Evolutionary conservation across 1,140 invertebrate species (phyloP).

Genomic region (Eueides isabella): DNA sequence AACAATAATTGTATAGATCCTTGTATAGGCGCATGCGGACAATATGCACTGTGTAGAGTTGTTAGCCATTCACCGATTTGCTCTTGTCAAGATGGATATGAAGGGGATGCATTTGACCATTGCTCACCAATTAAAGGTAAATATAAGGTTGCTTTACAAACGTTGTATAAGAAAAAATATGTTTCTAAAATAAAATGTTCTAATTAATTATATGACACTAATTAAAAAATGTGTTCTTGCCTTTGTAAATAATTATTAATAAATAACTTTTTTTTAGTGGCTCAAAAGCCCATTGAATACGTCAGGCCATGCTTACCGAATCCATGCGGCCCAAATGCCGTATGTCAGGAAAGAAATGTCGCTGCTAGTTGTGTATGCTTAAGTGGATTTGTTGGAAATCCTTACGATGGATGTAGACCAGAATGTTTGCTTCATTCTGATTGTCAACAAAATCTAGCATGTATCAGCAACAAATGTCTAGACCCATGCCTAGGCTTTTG

Average conservation of each 20-base stretch:
- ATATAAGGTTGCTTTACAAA: neutral
- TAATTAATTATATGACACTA: neutral
- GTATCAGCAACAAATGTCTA: constrained; percentile 88
- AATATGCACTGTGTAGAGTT: constrained; percentile 87
- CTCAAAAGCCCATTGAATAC: constrained; percentile 51
- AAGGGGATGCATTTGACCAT: constrained; percentile 87
- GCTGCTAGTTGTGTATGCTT: constrained; percentile 88
- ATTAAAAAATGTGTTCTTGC: neutral
- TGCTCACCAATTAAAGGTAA: constrained; percentile 74
- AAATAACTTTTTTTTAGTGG: constrained; percentile 47
- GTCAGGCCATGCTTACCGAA: constrained; percentile 71
- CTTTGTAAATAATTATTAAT: neutral
- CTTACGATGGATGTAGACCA: constrained; percentile 88
- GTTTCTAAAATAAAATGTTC: neutral
- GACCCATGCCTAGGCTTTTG: constrained; percentile 90
- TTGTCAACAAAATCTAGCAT: constrained; percentile 86
- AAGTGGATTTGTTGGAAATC: constrained; percentile 87
- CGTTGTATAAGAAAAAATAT: neutral
- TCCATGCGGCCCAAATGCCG: constrained; percentile 88
- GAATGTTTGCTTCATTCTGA: constrained; percentile 89
- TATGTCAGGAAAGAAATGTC: constrained; percentile 86
- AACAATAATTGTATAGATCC: constrained; percentile 89
- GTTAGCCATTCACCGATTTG: constrained; percentile 90
- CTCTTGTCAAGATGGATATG: constrained; percentile 85
- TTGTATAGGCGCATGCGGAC: constrained; percentile 89